phyloP scores from a whole-genome alignment of 2,888 invertebrate species.

The Chrysopilus asiliformis region DNA sequence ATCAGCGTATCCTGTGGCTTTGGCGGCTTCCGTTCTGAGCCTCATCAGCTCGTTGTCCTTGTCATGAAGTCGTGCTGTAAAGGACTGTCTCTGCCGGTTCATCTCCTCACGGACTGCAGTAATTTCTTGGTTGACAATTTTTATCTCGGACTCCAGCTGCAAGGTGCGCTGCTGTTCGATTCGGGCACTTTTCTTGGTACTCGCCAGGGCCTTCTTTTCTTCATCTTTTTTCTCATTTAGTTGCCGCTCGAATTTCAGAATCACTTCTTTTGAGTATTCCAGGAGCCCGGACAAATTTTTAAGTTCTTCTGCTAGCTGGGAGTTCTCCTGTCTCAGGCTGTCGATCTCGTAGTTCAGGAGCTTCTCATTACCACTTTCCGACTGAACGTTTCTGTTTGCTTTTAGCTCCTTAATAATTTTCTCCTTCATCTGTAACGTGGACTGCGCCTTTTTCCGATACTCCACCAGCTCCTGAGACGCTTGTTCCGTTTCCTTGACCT shows the following conservation, averaged over 20 bases:
- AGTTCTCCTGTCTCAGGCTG: constrained; percentile 37
- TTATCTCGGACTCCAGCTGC: constrained; percentile 31
- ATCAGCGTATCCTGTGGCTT: constrained; percentile 19
- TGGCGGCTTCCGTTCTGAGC: constrained; percentile 32
- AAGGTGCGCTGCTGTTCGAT: constrained; percentile 37
- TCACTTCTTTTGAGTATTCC: constrained; percentile 10
- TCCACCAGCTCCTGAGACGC: constrained; percentile 49
- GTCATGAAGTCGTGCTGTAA: constrained; percentile 24
- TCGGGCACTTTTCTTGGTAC: constrained; percentile 24
- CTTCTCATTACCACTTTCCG: constrained; percentile 23
- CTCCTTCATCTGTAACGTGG: constrained; percentile 64
- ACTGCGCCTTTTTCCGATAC: constrained; percentile 65
- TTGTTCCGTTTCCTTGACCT: constrained; percentile 36
- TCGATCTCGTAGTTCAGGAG: constrained; percentile 46
- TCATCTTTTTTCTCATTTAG: constrained; percentile 6
- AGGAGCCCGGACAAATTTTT: constrained; percentile 20
- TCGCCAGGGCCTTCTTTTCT: constrained; percentile 1
- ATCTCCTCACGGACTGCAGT: constrained; percentile 31
- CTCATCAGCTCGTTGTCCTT: constrained; percentile 43
- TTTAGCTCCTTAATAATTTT: constrained; percentile 51
- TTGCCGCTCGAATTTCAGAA: constrained; percentile 9
- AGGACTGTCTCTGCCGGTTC: constrained; percentile 26
- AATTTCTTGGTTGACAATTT: constrained; percentile 32
- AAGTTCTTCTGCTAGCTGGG: constrained; percentile 22
- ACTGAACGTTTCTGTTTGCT: constrained; percentile 14